phyloP scores from a whole-genome alignment of 2,797 vertebrate species.

The Hephaestus fuliginosus region DNA sequence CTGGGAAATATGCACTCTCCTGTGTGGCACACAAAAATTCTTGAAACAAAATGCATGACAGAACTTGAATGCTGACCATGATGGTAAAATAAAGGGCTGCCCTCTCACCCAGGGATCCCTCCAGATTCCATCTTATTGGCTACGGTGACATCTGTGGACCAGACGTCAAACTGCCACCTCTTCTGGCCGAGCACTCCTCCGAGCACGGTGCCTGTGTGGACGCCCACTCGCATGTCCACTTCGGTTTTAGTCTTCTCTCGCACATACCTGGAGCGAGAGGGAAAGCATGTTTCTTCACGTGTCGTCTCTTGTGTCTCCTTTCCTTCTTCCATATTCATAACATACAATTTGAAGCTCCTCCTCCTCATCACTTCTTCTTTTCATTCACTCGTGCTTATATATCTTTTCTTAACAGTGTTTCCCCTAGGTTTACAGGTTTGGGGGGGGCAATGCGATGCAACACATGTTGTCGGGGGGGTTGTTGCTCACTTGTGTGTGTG shows the following conservation, averaged over 20 bases:
- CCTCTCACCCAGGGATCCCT: slow-evolving; percentile 91
- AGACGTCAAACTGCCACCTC: slow-evolving; percentile 97
- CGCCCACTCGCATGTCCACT: slow-evolving; percentile 97
- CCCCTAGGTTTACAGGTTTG: too few species aligned
- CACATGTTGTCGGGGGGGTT: too few species aligned
- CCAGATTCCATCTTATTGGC: slow-evolving; percentile 98
- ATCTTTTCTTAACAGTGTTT: neutral
- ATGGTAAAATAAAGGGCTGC: neutral
- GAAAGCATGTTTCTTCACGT: neutral
- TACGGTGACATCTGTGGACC: slow-evolving; percentile 96
- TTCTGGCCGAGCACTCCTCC: slow-evolving; percentile 96
- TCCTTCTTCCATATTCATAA: too few species aligned
- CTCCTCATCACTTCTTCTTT: neutral
- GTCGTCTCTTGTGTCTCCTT: too few species aligned
- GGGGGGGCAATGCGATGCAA: too few species aligned
- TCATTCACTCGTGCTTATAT: neutral
- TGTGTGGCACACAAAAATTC: slow-evolving; percentile 62
- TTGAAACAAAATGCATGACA: neutral
- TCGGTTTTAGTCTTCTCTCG: slow-evolving; percentile 94
- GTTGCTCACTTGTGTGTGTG: too few species aligned
- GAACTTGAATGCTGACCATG: fast-evolving
- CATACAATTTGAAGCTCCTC: neutral
- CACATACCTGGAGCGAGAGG: slow-evolving; percentile 86
- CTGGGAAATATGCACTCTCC: slow-evolving; percentile 96
- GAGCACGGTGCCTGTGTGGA: slow-evolving; percentile 94